A percentile compares a stretch with the other conserved stretches of the same genome.
Conservation (phyloP, 2,888 invertebrate genomes). For the Synergus laeviventris region DNA sequence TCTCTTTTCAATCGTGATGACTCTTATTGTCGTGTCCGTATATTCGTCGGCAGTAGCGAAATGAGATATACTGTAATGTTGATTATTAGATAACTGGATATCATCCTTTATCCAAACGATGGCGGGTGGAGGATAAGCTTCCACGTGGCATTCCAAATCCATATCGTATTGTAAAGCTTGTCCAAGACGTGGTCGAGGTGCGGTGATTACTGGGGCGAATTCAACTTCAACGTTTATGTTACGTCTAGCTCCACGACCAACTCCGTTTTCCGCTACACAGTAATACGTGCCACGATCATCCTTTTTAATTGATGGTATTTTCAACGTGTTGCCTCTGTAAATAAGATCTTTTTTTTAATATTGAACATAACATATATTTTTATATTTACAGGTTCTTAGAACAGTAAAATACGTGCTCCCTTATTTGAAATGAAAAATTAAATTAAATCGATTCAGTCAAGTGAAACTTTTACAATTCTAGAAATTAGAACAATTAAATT, state of each 20-base stretch:
- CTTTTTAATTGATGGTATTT: slow-evolving; percentile 87
- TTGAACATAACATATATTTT: background rate
- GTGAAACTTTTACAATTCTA: slow-evolving; percentile 13
- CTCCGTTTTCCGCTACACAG: slow-evolving; percentile 94
- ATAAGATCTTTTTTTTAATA: background rate
- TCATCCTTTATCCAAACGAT: slow-evolving; percentile 94
- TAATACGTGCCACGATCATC: slow-evolving; percentile 96
- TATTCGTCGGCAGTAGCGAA: slow-evolving; percentile 95
- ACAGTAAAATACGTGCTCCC: background rate
- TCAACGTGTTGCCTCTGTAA: slow-evolving; percentile 86
- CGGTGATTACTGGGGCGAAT: slow-evolving; percentile 88
- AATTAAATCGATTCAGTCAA: background rate
- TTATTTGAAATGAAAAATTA: too few relatives aligned
- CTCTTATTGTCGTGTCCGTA: slow-evolving; percentile 91
- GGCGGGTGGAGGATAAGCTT: slow-evolving; percentile 95
- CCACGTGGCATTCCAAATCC: slow-evolving; percentile 95
- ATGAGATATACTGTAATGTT: slow-evolving; percentile 93
- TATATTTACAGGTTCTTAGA: background rate
- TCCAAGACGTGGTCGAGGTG: slow-evolving; percentile 89
- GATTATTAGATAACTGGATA: slow-evolving; percentile 89
- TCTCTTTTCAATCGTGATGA: slow-evolving; percentile 93
- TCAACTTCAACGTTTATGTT: slow-evolving; percentile 95
- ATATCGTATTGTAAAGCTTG: slow-evolving; percentile 95
- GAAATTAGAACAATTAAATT: slow-evolving; percentile 42
- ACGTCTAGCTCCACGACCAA: slow-evolving; percentile 88